These are phyloP conservation scores for Meteorus colon DNA, from an alignment of 2,888 invertebrate genomes.

Conservation along the genomic window DNA sequence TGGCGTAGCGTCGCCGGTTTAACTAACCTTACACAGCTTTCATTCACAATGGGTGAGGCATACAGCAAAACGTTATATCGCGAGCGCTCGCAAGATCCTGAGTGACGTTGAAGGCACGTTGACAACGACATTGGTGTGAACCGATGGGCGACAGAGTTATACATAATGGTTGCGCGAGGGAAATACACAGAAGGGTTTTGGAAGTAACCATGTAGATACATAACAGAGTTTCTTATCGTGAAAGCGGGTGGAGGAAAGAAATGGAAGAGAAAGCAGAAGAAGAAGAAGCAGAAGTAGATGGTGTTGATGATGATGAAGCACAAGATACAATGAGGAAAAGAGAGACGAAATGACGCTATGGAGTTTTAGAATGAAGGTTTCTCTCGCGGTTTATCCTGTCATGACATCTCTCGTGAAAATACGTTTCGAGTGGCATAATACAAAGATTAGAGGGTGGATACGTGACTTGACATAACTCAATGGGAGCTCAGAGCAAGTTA, in stretches of 20 bases:
- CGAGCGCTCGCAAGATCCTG: constrained; percentile 44
- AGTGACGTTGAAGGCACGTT: constrained; percentile 37
- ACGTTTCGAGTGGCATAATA: constrained; percentile 61
- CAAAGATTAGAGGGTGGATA: constrained; percentile 62
- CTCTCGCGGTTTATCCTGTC: constrained; percentile 49
- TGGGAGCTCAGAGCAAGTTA: constrained; percentile 63
- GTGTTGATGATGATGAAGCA: neutral
- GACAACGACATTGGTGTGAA: constrained; percentile 39
- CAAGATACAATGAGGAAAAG: constrained; percentile 28
- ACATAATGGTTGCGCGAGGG: constrained; percentile 19
- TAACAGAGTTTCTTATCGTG: neutral
- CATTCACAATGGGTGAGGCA: constrained; percentile 5
- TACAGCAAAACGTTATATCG: constrained; percentile 44
- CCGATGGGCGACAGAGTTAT: constrained; percentile 27
- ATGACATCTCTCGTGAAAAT: constrained; percentile 55
- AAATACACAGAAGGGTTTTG: neutral
- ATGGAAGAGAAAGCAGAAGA: constrained; percentile 10
- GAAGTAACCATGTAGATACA: neutral
- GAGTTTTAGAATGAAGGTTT: constrained; percentile 33
- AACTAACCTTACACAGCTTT: neutral
- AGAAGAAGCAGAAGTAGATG: neutral
- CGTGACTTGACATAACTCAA: constrained; percentile 66
- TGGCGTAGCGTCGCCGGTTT: neutral
- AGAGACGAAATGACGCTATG: constrained; percentile 32
- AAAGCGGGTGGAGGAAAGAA: neutral